Evolutionary conservation across 2,113 vertebrate genomes (phyloP).

Genomic region (Prietella phreatophila): DNA sequence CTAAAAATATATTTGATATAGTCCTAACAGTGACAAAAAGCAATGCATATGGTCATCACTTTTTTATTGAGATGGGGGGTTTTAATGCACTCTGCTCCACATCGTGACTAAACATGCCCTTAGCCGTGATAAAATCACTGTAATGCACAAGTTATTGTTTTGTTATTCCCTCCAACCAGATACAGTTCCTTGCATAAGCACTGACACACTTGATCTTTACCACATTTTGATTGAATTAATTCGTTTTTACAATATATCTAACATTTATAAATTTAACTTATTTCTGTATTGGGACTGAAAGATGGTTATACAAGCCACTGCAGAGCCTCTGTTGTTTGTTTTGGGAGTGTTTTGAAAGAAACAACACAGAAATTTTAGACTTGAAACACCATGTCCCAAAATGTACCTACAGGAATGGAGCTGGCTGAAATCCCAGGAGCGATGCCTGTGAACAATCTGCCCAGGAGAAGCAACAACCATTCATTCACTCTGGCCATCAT

Average conservation of each 20-base stretch:
- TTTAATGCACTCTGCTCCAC: too few relatives aligned
- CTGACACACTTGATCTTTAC: not conserved
- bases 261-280: not conserved
- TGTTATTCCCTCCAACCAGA: not conserved
- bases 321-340: not conserved
- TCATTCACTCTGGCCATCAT: slow-evolving; percentile 78
- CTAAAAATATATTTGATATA: too few relatives aligned
- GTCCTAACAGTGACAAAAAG: too few relatives aligned
- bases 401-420: slow-evolving; percentile 85
- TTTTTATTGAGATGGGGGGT: too few relatives aligned
- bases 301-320: not conserved
- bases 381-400: not conserved
- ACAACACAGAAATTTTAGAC: not conserved
- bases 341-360: not conserved
- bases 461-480: slow-evolving; percentile 82
- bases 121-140: too few relatives aligned
- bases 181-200: not conserved
- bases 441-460: slow-evolving; percentile 83
- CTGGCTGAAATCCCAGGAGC: slow-evolving; percentile 84
- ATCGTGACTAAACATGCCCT: too few relatives aligned
- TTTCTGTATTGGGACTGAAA: slow-evolving; percentile 64
- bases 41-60: too few relatives aligned
- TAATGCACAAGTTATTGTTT: not conserved
- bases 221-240: not conserved
- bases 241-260: not conserved